Conservation (phyloP, 2,113 vertebrate genomes). For the Gobio gobio region DNA sequence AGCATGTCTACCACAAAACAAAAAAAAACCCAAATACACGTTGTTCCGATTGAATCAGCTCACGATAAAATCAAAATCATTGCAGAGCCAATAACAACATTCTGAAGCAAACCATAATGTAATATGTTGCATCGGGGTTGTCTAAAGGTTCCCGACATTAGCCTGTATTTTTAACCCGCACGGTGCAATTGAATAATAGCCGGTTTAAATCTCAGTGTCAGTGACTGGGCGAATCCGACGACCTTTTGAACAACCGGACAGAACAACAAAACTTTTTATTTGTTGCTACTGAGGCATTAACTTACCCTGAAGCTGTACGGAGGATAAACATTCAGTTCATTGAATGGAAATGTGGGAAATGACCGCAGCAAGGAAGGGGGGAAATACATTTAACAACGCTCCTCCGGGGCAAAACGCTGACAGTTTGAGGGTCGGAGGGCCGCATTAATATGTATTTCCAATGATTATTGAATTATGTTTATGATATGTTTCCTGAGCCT, state of each 20-base stretch:
- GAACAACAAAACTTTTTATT: constrained; percentile 14
- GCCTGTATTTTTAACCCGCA: constrained; percentile 61
- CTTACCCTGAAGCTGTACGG: neutral
- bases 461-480: constrained; percentile 90
- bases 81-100: constrained; percentile 79
- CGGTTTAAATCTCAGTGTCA: constrained; percentile 59
- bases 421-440: constrained; percentile 66
- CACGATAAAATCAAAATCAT: constrained; percentile 79
- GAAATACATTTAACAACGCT: constrained; percentile 7
- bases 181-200: constrained; percentile 1
- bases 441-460: constrained; percentile 85
- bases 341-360: constrained; percentile 19
- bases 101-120: constrained; percentile 70
- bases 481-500: constrained; percentile 81
- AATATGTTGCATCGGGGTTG: constrained; percentile 69
- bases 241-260: constrained; percentile 27
- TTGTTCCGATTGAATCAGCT: constrained; percentile 81
- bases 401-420: constrained; percentile 59
- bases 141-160: constrained; percentile 71
- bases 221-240: constrained; percentile 2
- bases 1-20: constrained; percentile 49
- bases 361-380: constrained; percentile 57
- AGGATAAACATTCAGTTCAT: constrained; percentile 22
- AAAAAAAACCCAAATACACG: constrained; percentile 65
- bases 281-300: constrained; percentile 22